Evolutionary conservation across 1,140 invertebrate genomes (phyloP).

Genomic region (Cyrtorhinus lividipennis): DNA sequence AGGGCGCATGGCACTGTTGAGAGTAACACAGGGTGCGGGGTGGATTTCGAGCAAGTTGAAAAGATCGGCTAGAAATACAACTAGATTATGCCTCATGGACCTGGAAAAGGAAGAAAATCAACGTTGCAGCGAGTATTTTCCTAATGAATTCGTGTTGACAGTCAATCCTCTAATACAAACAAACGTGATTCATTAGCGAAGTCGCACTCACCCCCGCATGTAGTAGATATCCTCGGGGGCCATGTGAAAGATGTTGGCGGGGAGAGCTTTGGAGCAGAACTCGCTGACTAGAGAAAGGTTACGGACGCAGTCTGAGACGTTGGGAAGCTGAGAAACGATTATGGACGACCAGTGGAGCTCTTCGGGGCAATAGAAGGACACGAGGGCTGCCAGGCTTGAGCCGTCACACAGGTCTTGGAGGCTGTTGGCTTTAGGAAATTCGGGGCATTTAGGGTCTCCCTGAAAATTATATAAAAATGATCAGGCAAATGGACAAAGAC

Average conservation of each 20-base stretch:
- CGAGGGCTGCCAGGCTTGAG: constrained; percentile 69
- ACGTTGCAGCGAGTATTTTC: too few species aligned
- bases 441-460: constrained; percentile 14
- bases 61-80: constrained; percentile 87
- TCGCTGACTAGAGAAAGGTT: constrained; percentile 80
- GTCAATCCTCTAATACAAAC: not conserved
- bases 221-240: constrained; percentile 91
- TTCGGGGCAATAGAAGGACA: constrained; percentile 88
- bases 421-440: constrained; percentile 36
- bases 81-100: constrained; percentile 81
- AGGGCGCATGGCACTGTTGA: constrained; percentile 28
- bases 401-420: constrained; percentile 79
- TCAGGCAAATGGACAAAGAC: not conserved
- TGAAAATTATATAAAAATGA: constrained; percentile 9
- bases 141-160: not conserved
- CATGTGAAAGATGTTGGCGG: constrained; percentile 85
- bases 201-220: constrained; percentile 74
- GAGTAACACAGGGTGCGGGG: constrained; percentile 72
- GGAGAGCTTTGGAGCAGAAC: constrained; percentile 73
- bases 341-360: constrained; percentile 62
- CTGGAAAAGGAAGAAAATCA: constrained; percentile 35
- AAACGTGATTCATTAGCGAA: not conserved
- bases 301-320: constrained; percentile 78
- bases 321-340: constrained; percentile 51
- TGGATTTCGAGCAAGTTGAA: constrained; percentile 91